phyloP scores from a whole-genome alignment of 2,797 vertebrate species.

The Falco columbarius region DNA sequence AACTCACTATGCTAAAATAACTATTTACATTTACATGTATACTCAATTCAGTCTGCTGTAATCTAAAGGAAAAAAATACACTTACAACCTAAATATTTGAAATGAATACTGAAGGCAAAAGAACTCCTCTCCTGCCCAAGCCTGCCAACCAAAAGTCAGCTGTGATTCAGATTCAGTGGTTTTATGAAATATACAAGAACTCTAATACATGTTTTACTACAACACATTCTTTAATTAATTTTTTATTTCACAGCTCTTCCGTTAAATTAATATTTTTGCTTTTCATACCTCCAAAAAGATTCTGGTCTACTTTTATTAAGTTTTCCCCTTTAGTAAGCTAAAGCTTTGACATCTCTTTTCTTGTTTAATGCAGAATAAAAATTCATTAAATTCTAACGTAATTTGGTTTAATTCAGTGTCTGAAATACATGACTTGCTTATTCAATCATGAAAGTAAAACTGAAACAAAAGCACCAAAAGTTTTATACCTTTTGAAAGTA shows the following conservation, averaged over 20 bases:
- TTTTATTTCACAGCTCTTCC: constrained; percentile 22
- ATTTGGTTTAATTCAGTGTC: background rate
- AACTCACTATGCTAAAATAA: background rate
- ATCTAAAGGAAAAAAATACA: constrained; percentile 47
- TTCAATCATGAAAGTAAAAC: background rate
- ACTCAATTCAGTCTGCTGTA: constrained; percentile 44
- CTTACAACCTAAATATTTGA: constrained; percentile 56
- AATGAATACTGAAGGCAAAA: constrained; percentile 31
- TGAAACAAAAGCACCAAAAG: background rate
- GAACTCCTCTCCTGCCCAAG: background rate
- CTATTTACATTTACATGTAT: background rate
- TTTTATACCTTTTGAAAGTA: background rate
- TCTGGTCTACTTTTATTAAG: background rate
- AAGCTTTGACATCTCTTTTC: background rate
- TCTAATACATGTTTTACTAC: constrained; percentile 49
- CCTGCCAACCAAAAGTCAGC: constrained; percentile 1
- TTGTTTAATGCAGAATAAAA: background rate
- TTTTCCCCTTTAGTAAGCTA: background rate
- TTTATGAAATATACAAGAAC: constrained; percentile 40
- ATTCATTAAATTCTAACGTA: background rate
- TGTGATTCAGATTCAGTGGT: constrained; percentile 29
- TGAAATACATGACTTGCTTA: background rate
- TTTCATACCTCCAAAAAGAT: background rate
- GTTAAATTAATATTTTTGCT: background rate
- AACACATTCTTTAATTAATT: constrained; percentile 44